phyloP scores from a whole-genome alignment of 2,888 invertebrate genomes.

The Rotaria macrura region DNA sequence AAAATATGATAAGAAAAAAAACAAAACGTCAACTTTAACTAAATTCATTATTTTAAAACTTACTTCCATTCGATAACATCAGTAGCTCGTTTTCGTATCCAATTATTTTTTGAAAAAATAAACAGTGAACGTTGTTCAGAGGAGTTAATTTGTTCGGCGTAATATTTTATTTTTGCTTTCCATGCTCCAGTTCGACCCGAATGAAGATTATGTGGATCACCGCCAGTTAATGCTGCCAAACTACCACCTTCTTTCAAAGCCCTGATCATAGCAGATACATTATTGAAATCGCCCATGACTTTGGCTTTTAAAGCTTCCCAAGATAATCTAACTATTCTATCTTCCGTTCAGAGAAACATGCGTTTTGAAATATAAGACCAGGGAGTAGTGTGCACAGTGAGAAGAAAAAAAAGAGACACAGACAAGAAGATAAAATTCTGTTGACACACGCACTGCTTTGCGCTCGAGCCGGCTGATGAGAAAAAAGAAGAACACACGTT shows the following conservation, averaged over 20 bases:
- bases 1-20: conserved; percentile 40
- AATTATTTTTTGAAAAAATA: conserved; percentile 93
- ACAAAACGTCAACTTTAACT: too few species aligned
- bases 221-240: background rate
- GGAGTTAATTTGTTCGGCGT: background rate
- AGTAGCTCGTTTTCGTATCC: conserved; percentile 89
- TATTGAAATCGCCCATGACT: background rate
- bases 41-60: conserved; percentile 40
- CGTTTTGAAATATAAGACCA: background rate
- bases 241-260: background rate
- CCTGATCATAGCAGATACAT: conserved; percentile 6
- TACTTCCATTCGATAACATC: conserved; percentile 95
- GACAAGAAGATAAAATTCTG: background rate
- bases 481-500: conserved; percentile 9
- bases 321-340: background rate
- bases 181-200: background rate
- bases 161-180: conserved; percentile 1
- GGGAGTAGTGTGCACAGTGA: background rate
- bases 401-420: background rate
- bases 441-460: background rate
- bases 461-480: background rate
- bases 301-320: background rate
- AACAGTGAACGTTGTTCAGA: conserved; percentile 65
- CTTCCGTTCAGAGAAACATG: background rate
- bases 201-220: conserved; percentile 21